Base-by-base conservation (phyloP, 2,888 invertebrate genomes). In the Chironomus riparius region DNA sequence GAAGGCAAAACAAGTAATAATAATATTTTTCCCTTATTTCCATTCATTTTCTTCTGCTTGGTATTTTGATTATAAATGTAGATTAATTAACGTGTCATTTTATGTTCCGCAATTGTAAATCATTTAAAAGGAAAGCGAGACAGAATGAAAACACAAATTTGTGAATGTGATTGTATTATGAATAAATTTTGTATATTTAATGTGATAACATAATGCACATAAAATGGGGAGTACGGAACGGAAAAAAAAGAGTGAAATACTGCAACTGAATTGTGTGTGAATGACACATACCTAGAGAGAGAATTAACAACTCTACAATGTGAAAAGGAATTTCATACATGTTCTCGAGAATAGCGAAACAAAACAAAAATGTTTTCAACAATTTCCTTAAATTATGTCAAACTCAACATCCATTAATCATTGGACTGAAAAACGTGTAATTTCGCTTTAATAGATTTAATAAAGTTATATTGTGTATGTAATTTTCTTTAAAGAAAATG, bases 21-120 rank as follows among this genome's bases (percentile, higher is more conserved):
- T 38, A 38, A 38, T 28, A 28, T 38, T 38, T 38, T 38, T n/a
- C n/a, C 38, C 38, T 38, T 10, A 38, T 38, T n/a, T n/a, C n/a
- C n/a, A n/a, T n/a, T n/a, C n/a, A n/a, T n/a, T 28, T 28, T 50
- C n/a, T 50, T 56, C 18, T 56, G 4, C 56, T 56, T 10, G 38
- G 38, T 38, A n/a, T 28, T 50, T 24, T 56, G 50, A 70, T 48
- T 48, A 70, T 70, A 70, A 70, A 70, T 70, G 47, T 47, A 70
- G 70, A 70, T 70, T 70, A 70, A 70, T 70, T 70, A 70, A 70
- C 70, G 70, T 70, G 70, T 56, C 70, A 70, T 70, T 70, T 70
- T 70, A 50, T 48, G 70, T 70, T 70, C 56, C 70, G 24, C 70
- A 70, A 70, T 48, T 21, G 56, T 70, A 70, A 70, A 70, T 70